phyloP scores from a whole-genome alignment of 2,888 invertebrate species.

The Trachelus iudaicus region DNA sequence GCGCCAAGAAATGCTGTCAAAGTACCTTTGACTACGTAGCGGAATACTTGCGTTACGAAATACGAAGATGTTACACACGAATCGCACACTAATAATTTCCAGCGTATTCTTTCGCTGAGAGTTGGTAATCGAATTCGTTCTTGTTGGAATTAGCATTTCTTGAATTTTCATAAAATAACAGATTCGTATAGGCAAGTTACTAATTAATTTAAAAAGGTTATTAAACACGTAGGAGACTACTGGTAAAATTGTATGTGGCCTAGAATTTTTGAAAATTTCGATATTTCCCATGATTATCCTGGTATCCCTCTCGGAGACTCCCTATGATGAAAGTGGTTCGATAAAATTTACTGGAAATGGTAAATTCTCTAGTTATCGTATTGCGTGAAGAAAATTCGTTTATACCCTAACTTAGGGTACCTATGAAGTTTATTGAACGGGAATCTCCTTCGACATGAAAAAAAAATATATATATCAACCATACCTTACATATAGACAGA shows the following conservation, averaged over 20 bases:
- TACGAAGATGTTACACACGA: not conserved
- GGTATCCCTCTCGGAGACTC: not conserved
- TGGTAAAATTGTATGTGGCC: not conserved
- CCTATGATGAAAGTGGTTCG: not conserved
- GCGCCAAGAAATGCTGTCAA: slow-evolving; percentile 26
- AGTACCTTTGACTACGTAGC: slow-evolving; percentile 1
- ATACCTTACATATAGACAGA: not conserved
- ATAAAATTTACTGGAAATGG: not conserved
- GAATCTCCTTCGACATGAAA: not conserved
- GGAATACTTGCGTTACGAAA: not conserved
- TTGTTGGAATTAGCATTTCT: not conserved
- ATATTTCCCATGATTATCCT: not conserved
- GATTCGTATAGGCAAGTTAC: too few species aligned
- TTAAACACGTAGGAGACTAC: too few species aligned
- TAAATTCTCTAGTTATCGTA: not conserved
- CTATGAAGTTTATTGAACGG: not conserved
- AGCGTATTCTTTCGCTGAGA: not conserved
- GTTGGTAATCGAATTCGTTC: not conserved
- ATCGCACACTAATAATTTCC: not conserved
- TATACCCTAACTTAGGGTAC: not conserved
- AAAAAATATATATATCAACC: not conserved
- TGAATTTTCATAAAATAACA: too few species aligned
- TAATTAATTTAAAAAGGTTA: too few species aligned
- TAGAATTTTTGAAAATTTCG: not conserved
- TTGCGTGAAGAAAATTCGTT: not conserved